Percentiles rank a stretch among this genome's conserved stretches.
Conservation (phyloP, 2,797 vertebrate genomes). For the Ispidina lecontei region DNA sequence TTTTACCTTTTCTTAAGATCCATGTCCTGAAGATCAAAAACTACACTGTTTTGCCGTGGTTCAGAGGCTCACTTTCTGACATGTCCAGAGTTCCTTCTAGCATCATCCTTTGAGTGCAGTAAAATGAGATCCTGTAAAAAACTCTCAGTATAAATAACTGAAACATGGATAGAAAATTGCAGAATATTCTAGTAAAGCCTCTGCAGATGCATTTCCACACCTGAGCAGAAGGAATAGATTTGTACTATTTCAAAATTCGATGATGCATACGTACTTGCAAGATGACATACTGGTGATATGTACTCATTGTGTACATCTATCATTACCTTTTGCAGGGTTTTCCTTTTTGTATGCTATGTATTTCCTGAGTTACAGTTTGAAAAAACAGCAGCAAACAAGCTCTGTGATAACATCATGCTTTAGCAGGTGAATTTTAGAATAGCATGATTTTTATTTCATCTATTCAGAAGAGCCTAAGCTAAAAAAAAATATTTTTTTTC, state of each 20-base stretch:
- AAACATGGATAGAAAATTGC: neutral
- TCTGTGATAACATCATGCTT: neutral
- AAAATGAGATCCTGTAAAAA: neutral
- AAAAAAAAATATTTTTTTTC: accelerated
- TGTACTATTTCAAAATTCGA: neutral
- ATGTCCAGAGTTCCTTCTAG: neutral
- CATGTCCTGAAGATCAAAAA: neutral
- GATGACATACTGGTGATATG: neutral
- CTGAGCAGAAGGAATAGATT: neutral
- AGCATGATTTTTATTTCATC: neutral
- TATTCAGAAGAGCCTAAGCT: neutral
- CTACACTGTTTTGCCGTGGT: neutral
- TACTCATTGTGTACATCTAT: neutral
- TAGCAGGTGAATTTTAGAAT: neutral
- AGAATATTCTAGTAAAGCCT: neutral
- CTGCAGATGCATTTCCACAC: neutral
- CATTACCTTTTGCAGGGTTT: neutral
- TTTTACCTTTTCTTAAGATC: neutral
- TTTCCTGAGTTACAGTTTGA: neutral
- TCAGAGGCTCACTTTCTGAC: neutral
- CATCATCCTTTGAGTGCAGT: neutral
- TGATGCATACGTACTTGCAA: neutral
- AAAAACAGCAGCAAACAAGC: neutral
- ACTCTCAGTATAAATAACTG: neutral
- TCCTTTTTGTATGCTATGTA: neutral